These are phyloP conservation scores for Hoplostethus atlanticus DNA, from an alignment of 2,797 vertebrate species.

Conservation along the genomic window DNA sequence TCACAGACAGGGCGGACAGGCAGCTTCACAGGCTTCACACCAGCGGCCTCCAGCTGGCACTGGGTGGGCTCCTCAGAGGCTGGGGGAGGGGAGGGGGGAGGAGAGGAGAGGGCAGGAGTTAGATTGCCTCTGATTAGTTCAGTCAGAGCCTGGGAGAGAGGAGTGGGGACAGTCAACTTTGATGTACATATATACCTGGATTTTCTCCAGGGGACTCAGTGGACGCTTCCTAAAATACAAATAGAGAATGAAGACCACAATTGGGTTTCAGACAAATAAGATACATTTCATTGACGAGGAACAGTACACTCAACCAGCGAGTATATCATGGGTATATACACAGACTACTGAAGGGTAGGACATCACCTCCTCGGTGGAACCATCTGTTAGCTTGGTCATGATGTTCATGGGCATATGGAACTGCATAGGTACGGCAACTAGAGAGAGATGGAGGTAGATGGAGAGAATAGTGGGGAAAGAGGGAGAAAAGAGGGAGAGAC, in stretches of 20 bases:
- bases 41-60: constrained; percentile 85
- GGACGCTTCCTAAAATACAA: constrained; percentile 60
- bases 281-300: no score
- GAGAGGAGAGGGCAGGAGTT: neutral
- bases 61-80: constrained; percentile 62
- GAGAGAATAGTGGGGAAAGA: neutral
- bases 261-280: no score
- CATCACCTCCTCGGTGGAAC: constrained; percentile 42
- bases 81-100: constrained; percentile 21
- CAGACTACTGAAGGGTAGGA: no score
- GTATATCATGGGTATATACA: no score
- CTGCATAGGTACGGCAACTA: constrained; percentile 47
- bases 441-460: neutral
- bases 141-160: constrained; percentile 37
- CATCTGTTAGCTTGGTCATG: constrained; percentile 34
- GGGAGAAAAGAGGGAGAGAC: neutral
- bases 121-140: neutral
- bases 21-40: neutral
- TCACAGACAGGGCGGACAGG: constrained; percentile 88
- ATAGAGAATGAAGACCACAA: constrained; percentile 4
- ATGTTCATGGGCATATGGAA: constrained; percentile 73
- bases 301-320: no score
- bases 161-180: neutral
- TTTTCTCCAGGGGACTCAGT: constrained; percentile 18
- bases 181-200: neutral